Conservation (phyloP, 2,113 vertebrate genomes). For the Xenopus borealis region DNA sequence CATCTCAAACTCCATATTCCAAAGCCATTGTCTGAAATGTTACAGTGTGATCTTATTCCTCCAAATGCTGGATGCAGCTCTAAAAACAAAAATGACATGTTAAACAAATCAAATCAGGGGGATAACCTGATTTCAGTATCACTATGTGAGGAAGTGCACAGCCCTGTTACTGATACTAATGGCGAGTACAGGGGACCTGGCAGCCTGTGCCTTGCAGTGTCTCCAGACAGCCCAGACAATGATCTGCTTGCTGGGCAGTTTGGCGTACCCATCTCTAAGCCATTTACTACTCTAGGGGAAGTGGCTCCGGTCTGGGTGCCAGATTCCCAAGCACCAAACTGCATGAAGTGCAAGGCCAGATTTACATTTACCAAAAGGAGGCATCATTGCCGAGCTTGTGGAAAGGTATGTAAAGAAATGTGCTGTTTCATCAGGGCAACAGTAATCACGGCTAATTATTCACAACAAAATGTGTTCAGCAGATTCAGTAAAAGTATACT, state of each 20-base stretch:
- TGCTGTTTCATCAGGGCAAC: no score
- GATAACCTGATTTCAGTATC: conserved; percentile 51
- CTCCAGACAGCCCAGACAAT: conserved; percentile 89
- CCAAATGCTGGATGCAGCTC: conserved; percentile 66
- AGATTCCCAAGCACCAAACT: conserved; percentile 94
- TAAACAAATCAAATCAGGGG: conserved; percentile 63
- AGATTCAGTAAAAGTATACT: no score
- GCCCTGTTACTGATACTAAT: conserved; percentile 62
- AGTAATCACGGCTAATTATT: no score
- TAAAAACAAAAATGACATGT: conserved; percentile 90
- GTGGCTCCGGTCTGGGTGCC: conserved; percentile 97
- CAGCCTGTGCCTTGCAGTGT: conserved; percentile 67
- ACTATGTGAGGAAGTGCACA: conserved; percentile 61
- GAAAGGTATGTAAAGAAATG: conserved; percentile 80
- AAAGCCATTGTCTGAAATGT: conserved; percentile 80
- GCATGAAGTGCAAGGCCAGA: conserved; percentile 95
- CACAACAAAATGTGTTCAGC: no score
- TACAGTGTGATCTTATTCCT: conserved; percentile 79
- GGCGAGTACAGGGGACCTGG: conserved; percentile 58
- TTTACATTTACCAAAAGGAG: conserved; percentile 98
- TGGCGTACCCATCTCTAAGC: conserved; percentile 74
- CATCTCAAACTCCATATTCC: conserved; percentile 93
- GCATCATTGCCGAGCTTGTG: conserved; percentile 97
- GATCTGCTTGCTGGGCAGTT: conserved; percentile 89
- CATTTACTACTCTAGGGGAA: conserved; percentile 83